Percentiles rank a stretch among this genome's conserved stretches.
phyloP scores from a whole-genome alignment of 2,797 vertebrate species.

The Phataginus tetradactyla region DNA sequence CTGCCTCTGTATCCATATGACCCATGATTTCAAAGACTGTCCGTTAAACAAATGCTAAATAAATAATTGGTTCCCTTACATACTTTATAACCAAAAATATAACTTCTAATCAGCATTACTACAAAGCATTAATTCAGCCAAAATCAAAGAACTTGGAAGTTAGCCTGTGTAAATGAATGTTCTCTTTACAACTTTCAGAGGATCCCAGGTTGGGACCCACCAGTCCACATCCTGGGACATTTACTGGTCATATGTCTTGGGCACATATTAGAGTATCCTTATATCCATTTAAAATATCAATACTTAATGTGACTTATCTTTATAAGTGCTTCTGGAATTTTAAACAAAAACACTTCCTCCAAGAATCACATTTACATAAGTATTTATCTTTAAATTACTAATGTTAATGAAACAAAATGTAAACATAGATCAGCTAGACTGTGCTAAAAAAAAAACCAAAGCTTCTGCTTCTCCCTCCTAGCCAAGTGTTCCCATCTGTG shows the following conservation, averaged over 20 bases:
- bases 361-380: not conserved
- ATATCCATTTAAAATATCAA: not conserved
- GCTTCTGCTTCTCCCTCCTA: not conserved
- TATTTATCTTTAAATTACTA: not conserved
- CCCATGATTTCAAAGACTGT: not conserved
- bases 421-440: not conserved
- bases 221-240: not conserved
- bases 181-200: not conserved
- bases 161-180: not conserved
- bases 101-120: not conserved
- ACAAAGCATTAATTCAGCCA: conserved; percentile 26
- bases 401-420: not conserved
- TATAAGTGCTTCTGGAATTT: not conserved
- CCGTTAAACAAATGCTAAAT: not conserved
- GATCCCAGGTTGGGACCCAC: not conserved
- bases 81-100: not conserved
- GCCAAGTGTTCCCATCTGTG: not conserved
- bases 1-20: not conserved
- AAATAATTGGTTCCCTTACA: not conserved
- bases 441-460: not conserved
- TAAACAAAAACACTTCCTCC: not conserved
- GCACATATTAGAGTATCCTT: not conserved
- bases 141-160: conserved; percentile 13
- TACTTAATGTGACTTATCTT: not conserved
- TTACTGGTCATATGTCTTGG: not conserved